Percentiles rank a stretch among this genome's conserved stretches.
Conservation (phyloP, 2,113 vertebrate genomes). For the Chaetodon trifascialis region DNA sequence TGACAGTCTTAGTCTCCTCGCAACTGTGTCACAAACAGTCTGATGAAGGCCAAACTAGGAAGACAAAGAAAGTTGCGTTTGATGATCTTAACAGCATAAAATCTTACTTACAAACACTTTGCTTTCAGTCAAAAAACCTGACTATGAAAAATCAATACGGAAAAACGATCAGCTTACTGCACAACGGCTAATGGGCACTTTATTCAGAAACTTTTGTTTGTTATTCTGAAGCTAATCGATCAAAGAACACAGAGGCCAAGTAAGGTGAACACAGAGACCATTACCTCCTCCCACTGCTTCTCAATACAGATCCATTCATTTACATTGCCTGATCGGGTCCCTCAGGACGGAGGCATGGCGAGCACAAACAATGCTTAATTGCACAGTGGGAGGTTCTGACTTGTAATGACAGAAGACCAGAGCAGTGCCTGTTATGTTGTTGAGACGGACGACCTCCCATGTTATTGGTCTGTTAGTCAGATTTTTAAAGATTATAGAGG, state of each 20-base stretch:
- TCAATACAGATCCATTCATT: slow-evolving; percentile 35
- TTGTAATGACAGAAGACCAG: slow-evolving; percentile 29
- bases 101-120: slow-evolving; percentile 2
- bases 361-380: slow-evolving; percentile 56
- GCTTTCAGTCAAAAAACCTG: slow-evolving; percentile 6
- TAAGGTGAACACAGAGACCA: slow-evolving; percentile 45
- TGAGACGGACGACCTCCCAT: slow-evolving; percentile 14
- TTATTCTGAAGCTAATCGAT: slow-evolving; percentile 55
- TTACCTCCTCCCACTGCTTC: slow-evolving; percentile 31
- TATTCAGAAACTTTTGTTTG: slow-evolving; percentile 42
- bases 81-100: neutral
- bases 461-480: slow-evolving; percentile 22
- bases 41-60: neutral
- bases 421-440: slow-evolving; percentile 7
- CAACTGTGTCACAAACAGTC: slow-evolving; percentile 16
- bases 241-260: slow-evolving; percentile 33
- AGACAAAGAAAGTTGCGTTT: neutral
- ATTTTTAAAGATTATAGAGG: slow-evolving; percentile 26
- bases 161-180: slow-evolving; percentile 15
- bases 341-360: neutral
- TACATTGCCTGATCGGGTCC: slow-evolving; percentile 47
- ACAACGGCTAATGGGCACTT: slow-evolving; percentile 58
- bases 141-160: slow-evolving; percentile 32
- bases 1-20: neutral
- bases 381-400: slow-evolving; percentile 39